Base-by-base conservation (phyloP, 2,113 vertebrate species). In the Neogale vison region DNA sequence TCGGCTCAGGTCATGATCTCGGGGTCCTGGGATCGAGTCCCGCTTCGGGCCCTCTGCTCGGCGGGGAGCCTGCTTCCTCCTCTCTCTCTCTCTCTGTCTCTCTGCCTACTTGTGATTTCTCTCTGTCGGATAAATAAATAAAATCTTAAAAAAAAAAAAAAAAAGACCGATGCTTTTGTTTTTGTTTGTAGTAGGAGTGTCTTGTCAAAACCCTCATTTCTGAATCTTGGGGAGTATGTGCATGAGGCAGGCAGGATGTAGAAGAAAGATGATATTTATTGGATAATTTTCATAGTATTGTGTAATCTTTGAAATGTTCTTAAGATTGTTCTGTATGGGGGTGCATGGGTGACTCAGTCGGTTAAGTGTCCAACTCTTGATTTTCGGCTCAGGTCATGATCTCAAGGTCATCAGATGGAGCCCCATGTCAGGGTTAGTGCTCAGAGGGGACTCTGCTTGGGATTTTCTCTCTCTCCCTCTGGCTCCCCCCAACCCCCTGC, bases 211-310 rank as follows among this genome's bases (percentile, higher is more conserved):
- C 61, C 7, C 12, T 94, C 3, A 76, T 83, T 88, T 96, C 5
- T 81, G 67, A 93, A 59, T 93, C 67, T 76, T 82, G 42, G 29
- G 18, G 9, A 77, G 4, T 69, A 29, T 50, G 36, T 67, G 0
- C 4, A 9, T 96, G 52, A 86, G 34, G 14, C 13, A 85, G 39
- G 61, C 55, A 96, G 59, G 39, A n/a, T 91, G 9, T 52, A 39
- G 13, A 36, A 93, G 11, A 87, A 90, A 65, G n/a, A 45, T 74
- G 85, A 4, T 94, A 36, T 90, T 59, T 87, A 36, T 79, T 94
- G 77, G n/a, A 20, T 95, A 88, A 93, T 96, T 95, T 88, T 17
- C 71, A 39, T 88, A 86, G 13, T 79, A 24, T 85, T n/a, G 21
- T 85, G 1, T 63, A 63, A 31, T 85, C 50, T 88, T 76, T 7